Base-by-base conservation (phyloP, 2,797 vertebrate species). In the Lateolabrax maculatus region DNA sequence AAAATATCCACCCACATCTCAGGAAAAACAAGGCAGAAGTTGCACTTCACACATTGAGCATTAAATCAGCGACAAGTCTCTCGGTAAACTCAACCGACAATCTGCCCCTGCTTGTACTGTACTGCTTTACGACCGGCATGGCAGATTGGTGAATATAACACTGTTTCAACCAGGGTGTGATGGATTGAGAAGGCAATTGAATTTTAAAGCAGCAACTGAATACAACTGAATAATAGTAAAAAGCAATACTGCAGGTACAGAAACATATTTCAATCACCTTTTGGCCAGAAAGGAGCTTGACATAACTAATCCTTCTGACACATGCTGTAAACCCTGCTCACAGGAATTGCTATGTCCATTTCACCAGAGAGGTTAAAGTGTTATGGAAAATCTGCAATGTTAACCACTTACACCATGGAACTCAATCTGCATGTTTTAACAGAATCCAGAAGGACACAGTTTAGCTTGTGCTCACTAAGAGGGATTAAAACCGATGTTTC, bases 1-100 rank as follows among this genome's bases (percentile, higher is more conserved):
- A 86, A 93, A 91, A 93, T 92, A 90, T 78, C 75, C 78, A 63
- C 70, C 63, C 70, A 77, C 83, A 71, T 75, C 63, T 84, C 79
- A 58, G 36, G 74, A 72, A 77, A 80, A 83, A 82, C 61, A 83
- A 75, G 66, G 52, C 72, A 57, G 69, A 79, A 83, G 79, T 80
- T 79, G 75, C 80, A 70, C 83, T 87, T 86, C 61, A 74, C 75
- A 75, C 73, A 61, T 71, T 0, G 7, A 61, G 34, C 64, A 58
- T 81, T 83, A 80, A 80, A 83, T 86, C 67, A 63, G 75, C 67
- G 61, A 64, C 83, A 60, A 6, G 37, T 71, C 64, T 75, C 78
- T 62, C 5, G 0, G 65, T 71, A 52, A 71, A 84, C 55, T 86
- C 56, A 44, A 58, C 73, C 1, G 21, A 77, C 71, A 81, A 31